These are phyloP conservation scores for Manis javanica DNA, from an alignment of 2,797 vertebrate genomes.

Conservation along the genomic window DNA sequence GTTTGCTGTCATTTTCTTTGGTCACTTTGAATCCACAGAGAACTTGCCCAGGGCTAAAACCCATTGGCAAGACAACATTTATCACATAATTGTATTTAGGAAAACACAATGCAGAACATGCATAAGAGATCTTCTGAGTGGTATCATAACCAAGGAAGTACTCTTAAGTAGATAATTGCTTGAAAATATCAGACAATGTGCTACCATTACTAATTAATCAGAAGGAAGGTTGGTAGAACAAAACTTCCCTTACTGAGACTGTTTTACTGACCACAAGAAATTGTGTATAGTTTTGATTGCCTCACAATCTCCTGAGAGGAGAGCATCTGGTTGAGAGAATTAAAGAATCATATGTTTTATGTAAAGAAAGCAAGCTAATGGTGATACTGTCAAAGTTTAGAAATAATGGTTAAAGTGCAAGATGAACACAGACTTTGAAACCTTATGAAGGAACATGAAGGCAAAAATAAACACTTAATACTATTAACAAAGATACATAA, in stretches of 20 bases:
- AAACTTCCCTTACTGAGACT: neutral
- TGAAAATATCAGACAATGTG: neutral
- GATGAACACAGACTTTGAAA: neutral
- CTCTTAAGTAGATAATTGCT: neutral
- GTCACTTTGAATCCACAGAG: too few relatives aligned
- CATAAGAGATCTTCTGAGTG: neutral
- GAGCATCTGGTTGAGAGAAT: neutral
- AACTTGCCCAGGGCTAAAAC: too few relatives aligned
- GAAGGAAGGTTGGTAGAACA: neutral
- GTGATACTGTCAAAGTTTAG: neutral
- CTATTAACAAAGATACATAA: neutral
- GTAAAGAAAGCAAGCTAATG: neutral
- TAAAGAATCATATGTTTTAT: neutral
- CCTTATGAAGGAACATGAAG: neutral
- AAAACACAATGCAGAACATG: neutral
- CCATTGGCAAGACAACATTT: too few relatives aligned
- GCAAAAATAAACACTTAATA: neutral
- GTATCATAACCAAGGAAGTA: neutral
- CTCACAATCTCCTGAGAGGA: neutral
- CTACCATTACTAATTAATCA: neutral
- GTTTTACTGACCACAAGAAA: neutral
- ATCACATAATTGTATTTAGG: neutral
- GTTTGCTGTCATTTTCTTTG: too few relatives aligned
- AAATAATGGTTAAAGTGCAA: neutral
- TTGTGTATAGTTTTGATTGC: neutral